Evolutionary conservation across 2,888 invertebrate species (phyloP), one percentile per base, ranked within the genome.

Genomic region (Eledona agricola): DNA sequence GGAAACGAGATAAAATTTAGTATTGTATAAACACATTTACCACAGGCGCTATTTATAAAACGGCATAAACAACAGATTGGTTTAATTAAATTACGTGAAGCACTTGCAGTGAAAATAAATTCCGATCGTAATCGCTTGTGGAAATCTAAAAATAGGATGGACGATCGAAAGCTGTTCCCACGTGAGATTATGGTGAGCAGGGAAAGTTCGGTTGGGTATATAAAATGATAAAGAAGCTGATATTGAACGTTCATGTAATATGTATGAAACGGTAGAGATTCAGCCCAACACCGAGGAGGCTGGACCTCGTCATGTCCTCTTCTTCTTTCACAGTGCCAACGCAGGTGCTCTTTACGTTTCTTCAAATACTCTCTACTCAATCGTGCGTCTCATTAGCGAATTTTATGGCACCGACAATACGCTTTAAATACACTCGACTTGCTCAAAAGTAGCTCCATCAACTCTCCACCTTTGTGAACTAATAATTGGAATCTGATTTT

Each of bases 171-270:
- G 34, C 25, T 26, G 32, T 56, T 58, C 56, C 45, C 52, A 49
- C 55, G 46, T 26, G 22, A 31, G 43, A 52, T 52, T 23, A 40
- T 38, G 45, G 51, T 38, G 47, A 45, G 28, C 23, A 32, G 26
- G 42, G 57, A 53, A 53, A 54, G 52, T 58, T 49, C 53, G 22
- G 35, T 11, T 10, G 29, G 10, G 7, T 26, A 60, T 59, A 63
- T 60, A 59, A 65, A 65, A 64, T 65, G 58, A 62, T 64, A 63
- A 62, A 63, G 58, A 55, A 57, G 55, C 54, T 54, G 60, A 59
- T 62, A 62, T 57, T 49, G 62, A 56, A 58, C 51, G 58, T 62
- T 65, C 62, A 65, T 66, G 64, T 55, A 63, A 65, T 64, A 64
- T 65, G 62, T 58, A 66, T 66, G 61, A 63, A 58, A 64, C 52